phyloP scores from a whole-genome alignment of 2,888 invertebrate species.

The Dinocampus coccinellae region DNA sequence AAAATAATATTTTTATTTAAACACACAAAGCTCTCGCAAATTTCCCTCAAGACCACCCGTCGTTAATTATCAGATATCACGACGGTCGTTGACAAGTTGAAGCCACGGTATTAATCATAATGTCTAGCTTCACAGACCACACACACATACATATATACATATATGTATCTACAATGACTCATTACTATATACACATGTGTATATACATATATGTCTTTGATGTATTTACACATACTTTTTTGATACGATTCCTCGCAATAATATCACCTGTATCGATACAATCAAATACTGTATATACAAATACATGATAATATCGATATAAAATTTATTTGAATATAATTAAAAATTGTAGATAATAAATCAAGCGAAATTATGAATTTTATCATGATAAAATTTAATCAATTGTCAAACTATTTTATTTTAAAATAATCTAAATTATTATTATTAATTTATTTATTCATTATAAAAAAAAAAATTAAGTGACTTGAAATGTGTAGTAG shows the following conservation, averaged over 20 bases:
- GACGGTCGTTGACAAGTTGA: constrained; percentile 53
- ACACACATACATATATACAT: constrained; percentile 41
- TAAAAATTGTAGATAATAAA: constrained; percentile 60
- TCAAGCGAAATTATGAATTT: constrained; percentile 53
- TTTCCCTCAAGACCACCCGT: constrained; percentile 18
- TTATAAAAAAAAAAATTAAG: no score
- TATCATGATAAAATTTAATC: constrained; percentile 37
- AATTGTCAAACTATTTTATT: constrained; percentile 7
- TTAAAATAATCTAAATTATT: not conserved
- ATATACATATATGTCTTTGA: not conserved
- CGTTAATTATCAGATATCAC: constrained; percentile 55
- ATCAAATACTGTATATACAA: constrained; percentile 3
- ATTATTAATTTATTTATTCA: no score
- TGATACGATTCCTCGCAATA: not conserved
- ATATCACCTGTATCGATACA: no score
- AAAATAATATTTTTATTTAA: not conserved
- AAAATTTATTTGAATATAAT: constrained; percentile 68
- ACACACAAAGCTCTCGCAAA: constrained; percentile 1
- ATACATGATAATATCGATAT: no score
- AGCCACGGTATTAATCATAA: constrained; percentile 61
- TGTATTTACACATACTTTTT: not conserved
- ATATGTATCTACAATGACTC: constrained; percentile 16
- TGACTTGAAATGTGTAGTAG: no score
- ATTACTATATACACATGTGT: constrained; percentile 12
- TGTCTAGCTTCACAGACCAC: constrained; percentile 44